Evolutionary conservation across 1,140 invertebrate genomes (phyloP).

Genomic region (Batillaria attramentaria): DNA sequence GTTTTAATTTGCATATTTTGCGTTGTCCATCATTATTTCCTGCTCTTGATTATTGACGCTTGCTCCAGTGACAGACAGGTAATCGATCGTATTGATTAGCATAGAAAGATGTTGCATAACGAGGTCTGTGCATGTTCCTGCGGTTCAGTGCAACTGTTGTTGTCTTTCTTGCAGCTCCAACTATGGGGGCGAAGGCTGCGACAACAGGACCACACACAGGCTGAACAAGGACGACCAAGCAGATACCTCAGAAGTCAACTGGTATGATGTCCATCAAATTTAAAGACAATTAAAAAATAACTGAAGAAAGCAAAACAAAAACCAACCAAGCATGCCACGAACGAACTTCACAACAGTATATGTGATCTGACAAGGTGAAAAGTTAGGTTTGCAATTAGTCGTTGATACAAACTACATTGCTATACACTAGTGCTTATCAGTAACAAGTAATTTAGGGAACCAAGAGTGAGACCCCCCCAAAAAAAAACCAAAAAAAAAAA

Average conservation of each 20-base stretch:
- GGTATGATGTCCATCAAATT: not conserved
- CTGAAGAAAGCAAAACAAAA: not conserved
- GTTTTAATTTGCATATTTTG: no score
- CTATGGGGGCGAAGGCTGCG: constrained; percentile 4
- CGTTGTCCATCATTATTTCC: no score
- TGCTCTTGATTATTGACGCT: no score
- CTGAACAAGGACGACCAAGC: constrained; percentile 17
- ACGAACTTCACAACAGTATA: not conserved
- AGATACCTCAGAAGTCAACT: constrained; percentile 15
- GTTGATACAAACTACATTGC: not conserved
- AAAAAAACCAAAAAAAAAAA: not conserved
- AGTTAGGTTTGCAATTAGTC: not conserved
- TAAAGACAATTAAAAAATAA: not conserved
- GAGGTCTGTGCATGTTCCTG: no score
- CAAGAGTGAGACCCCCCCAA: not conserved
- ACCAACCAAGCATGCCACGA: not conserved
- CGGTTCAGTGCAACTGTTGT: no score
- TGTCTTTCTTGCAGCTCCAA: not conserved
- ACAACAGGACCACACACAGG: not conserved
- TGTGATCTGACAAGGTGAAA: not conserved
- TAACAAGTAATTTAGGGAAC: not conserved
- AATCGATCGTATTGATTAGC: no score
- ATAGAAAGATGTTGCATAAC: no score
- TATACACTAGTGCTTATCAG: not conserved
- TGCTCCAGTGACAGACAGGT: no score